Conservation (phyloP, 2,888 invertebrate species). For the Orchestes rusci region DNA sequence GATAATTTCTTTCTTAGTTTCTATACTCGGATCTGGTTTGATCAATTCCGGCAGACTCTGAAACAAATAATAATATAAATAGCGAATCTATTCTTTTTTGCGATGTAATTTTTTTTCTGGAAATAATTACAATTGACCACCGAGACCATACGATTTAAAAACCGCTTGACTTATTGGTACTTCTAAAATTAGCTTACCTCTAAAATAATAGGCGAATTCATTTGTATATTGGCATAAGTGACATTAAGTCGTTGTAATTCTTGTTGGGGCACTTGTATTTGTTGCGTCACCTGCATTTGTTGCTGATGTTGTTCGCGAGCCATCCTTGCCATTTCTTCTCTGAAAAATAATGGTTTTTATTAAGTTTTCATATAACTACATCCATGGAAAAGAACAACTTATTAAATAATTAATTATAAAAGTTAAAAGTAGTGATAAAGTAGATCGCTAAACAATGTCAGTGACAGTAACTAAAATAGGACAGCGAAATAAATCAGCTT, state of each 20-base stretch:
- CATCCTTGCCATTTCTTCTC: slow-evolving; percentile 32
- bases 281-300: slow-evolving; percentile 30
- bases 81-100: too few species aligned
- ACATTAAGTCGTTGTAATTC: slow-evolving; percentile 38
- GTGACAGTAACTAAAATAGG: too few species aligned
- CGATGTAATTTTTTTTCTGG: too few species aligned
- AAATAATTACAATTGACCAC: too few species aligned
- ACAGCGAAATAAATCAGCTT: too few species aligned
- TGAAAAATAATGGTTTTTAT: too few species aligned
- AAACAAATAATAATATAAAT: neutral
- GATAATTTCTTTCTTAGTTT: slow-evolving; percentile 24
- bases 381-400: too few species aligned
- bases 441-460: too few species aligned
- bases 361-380: too few species aligned
- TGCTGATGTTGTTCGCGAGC: slow-evolving; percentile 28
- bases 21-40: slow-evolving; percentile 35
- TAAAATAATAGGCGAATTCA: slow-evolving; percentile 40
- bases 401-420: too few species aligned
- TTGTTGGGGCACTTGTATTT: slow-evolving; percentile 35
- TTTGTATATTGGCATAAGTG: slow-evolving; percentile 37
- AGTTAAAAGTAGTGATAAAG: too few species aligned
- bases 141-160: neutral
- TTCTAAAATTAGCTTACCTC: slow-evolving; percentile 34
- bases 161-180: neutral
- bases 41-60: slow-evolving; percentile 37